Percentiles rank a stretch among this genome's conserved stretches.
These are phyloP conservation scores for Lanius collurio DNA, from an alignment of 2,113 vertebrate genomes.

Conservation along the genomic window DNA sequence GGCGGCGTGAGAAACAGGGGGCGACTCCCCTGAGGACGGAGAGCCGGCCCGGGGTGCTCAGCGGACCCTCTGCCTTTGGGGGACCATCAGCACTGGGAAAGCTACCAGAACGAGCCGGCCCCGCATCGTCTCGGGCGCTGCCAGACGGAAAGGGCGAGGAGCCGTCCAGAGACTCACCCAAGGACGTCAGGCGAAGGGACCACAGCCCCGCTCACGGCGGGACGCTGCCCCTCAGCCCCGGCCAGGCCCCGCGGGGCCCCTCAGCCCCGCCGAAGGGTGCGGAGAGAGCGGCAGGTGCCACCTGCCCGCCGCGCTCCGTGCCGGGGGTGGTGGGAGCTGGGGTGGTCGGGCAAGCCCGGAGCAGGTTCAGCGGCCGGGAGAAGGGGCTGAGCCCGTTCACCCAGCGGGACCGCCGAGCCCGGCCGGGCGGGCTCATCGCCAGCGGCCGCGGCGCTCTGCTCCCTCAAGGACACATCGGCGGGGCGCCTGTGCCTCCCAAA, in stretches of 20 bases:
- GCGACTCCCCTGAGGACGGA: accelerated
- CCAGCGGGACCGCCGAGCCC: background rate
- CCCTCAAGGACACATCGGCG: background rate
- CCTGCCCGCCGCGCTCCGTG: background rate
- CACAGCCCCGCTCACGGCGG: accelerated
- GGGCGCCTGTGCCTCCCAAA: background rate
- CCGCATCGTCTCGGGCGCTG: background rate
- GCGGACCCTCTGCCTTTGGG: too few relatives aligned
- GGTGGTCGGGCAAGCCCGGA: background rate
- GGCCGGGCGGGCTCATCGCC: background rate
- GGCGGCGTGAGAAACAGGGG: background rate
- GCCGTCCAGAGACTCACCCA: background rate
- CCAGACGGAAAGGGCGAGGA: background rate
- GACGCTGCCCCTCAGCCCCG: background rate
- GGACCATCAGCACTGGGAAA: background rate
- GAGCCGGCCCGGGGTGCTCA: accelerated
- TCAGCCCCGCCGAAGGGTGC: background rate
- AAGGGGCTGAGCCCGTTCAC: background rate
- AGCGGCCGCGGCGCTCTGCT: background rate
- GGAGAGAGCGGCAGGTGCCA: background rate
- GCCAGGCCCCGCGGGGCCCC: background rate
- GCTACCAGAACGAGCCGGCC: background rate
- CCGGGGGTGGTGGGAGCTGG: too few relatives aligned
- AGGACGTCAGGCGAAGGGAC: accelerated
- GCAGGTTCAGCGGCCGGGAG: background rate